phyloP scores from a whole-genome alignment of 2,888 invertebrate species.

The Scrobipalpa costella region DNA sequence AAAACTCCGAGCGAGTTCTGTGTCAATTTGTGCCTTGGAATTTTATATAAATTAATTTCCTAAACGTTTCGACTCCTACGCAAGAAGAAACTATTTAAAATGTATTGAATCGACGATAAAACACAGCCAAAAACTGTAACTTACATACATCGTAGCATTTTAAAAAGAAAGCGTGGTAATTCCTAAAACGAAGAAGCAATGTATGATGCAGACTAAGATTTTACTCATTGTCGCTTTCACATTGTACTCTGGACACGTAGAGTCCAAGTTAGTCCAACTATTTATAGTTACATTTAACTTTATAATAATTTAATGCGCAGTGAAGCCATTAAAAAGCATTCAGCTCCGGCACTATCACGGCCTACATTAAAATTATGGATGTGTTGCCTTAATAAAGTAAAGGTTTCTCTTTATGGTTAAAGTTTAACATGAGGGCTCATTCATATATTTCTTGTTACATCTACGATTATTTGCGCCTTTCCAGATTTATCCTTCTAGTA shows the following conservation, averaged over 20 bases:
- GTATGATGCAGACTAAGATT: not conserved
- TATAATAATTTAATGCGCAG: slow-evolving; percentile 57
- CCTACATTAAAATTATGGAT: slow-evolving; percentile 50
- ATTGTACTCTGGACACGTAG: not conserved
- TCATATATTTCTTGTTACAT: not conserved
- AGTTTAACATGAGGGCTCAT: slow-evolving; percentile 22
- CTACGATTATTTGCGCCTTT: not conserved
- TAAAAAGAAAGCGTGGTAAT: not conserved
- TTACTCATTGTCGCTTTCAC: not conserved
- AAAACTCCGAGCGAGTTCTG: slow-evolving; percentile 36
- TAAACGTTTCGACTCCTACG: slow-evolving; percentile 56
- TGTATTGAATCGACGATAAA: not conserved
- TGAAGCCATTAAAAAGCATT: slow-evolving; percentile 71
- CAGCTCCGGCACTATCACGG: slow-evolving; percentile 54
- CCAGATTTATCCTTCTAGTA: no score
- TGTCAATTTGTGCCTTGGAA: slow-evolving; percentile 29
- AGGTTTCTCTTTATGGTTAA: slow-evolving; percentile 35
- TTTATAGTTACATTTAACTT: slow-evolving; percentile 35
- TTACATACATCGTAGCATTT: not conserved
- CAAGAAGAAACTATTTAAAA: slow-evolving; percentile 23
- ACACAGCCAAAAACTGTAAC: no score
- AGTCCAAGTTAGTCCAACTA: slow-evolving; percentile 20
- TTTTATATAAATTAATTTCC: slow-evolving; percentile 51
- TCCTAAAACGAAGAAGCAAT: not conserved
- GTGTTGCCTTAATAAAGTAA: slow-evolving; percentile 51